Evolutionary conservation across 2,113 vertebrate species (phyloP).

Genomic region (Neotragus pygmaeus): DNA sequence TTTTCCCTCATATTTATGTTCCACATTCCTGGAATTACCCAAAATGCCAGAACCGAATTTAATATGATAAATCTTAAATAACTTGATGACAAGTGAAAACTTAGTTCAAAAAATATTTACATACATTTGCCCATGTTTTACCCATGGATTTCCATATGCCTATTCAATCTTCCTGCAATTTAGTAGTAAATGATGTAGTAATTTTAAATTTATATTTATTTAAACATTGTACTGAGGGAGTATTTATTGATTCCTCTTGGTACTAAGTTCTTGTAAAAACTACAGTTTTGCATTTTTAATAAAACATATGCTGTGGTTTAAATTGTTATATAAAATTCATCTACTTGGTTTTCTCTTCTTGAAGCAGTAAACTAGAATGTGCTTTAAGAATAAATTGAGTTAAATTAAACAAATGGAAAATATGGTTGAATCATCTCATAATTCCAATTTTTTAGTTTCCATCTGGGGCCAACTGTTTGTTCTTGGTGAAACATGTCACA

Average conservation of each 20-base stretch:
- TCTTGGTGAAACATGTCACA: conserved; percentile 7
- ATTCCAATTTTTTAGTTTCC: conserved; percentile 44
- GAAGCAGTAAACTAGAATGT: conserved; percentile 58
- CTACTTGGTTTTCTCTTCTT: neutral
- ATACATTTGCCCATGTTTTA: neutral
- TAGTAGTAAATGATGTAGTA: neutral
- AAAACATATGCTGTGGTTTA: neutral
- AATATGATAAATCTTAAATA: neutral
- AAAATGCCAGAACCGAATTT: neutral
- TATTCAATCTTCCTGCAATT: neutral
- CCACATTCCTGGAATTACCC: neutral
- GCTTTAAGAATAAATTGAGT: conserved; percentile 50
- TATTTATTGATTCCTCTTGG: neutral
- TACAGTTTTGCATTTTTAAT: neutral
- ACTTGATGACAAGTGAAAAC: neutral
- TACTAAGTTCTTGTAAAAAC: neutral
- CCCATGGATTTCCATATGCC: neutral
- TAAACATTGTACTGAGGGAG: neutral
- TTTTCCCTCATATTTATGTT: neutral
- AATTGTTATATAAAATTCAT: neutral
- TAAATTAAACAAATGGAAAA: conserved; percentile 66
- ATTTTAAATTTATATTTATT: neutral
- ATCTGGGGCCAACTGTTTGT: conserved; percentile 57
- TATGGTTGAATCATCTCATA: conserved; percentile 56
- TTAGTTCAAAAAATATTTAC: neutral